These are phyloP conservation scores for Mionectes olivaceus DNA, from an alignment of 2,797 vertebrate species.

Conservation along the genomic window DNA sequence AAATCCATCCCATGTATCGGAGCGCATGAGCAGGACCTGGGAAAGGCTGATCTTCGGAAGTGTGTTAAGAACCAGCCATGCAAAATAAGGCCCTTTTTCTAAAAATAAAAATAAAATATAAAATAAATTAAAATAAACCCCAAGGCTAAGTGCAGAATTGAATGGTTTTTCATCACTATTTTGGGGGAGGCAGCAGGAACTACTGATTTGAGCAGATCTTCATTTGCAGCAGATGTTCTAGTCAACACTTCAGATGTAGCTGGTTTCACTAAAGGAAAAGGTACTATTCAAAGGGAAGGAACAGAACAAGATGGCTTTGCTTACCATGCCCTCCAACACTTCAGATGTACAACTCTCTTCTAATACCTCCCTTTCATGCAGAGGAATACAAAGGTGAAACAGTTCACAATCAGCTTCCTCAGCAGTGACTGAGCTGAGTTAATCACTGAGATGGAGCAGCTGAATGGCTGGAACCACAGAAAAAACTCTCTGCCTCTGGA, in stretches of 20 bases:
- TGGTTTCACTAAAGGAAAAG: neutral
- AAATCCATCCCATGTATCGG: neutral
- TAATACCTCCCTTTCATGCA: neutral
- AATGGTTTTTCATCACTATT: neutral
- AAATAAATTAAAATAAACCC: too few species aligned
- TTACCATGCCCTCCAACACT: neutral
- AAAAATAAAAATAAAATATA: neutral
- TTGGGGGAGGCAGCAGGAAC: neutral
- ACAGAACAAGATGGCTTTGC: neutral
- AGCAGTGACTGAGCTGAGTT: neutral
- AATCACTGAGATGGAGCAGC: neutral
- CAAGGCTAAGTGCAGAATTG: neutral
- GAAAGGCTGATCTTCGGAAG: neutral
- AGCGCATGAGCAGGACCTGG: neutral
- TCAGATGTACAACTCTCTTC: neutral
- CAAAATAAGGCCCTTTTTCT: neutral
- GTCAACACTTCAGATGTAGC: neutral
- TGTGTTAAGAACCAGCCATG: neutral
- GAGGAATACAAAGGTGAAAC: neutral
- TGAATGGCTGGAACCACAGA: neutral
- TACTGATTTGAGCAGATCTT: neutral
- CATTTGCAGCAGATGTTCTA: neutral
- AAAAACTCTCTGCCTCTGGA: neutral
- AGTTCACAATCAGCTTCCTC: neutral
- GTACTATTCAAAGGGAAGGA: neutral